phyloP scores from a whole-genome alignment of 2,888 invertebrate genomes.

The Kuschelorhynchus macadamiae region DNA sequence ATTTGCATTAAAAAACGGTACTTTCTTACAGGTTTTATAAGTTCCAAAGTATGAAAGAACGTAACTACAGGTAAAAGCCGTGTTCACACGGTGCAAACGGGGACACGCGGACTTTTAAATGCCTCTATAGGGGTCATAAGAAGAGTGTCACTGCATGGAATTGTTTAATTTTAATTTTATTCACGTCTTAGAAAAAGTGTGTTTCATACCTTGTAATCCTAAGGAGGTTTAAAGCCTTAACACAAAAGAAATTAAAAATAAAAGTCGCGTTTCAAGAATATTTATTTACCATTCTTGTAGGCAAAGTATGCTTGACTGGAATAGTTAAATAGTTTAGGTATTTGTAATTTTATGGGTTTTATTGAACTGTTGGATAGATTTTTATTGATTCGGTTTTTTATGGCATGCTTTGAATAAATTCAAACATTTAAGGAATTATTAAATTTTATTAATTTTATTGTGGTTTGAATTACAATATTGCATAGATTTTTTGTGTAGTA shows the following conservation, averaged over 20 bases:
- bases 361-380: constrained; percentile 1
- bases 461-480: too few relatives aligned
- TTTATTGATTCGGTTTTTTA: background rate
- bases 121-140: constrained; percentile 63
- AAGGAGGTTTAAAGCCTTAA: constrained; percentile 2
- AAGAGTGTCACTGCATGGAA: constrained; percentile 54
- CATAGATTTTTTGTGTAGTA: too few relatives aligned
- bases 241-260: constrained; percentile 23
- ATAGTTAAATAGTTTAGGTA: too few relatives aligned
- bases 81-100: constrained; percentile 57
- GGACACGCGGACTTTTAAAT: constrained; percentile 64
- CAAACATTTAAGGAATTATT: too few relatives aligned
- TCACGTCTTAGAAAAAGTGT: constrained; percentile 28
- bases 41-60: constrained; percentile 40
- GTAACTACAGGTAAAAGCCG: constrained; percentile 64
- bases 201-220: constrained; percentile 25
- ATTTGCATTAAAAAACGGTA: constrained; percentile 18
- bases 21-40: constrained; percentile 28
- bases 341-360: constrained; percentile 22
- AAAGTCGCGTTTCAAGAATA: constrained; percentile 31
- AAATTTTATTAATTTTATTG: constrained; percentile 8
- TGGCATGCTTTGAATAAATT: too few relatives aligned
- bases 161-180: constrained; percentile 34
- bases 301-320: constrained; percentile 34
- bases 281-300: constrained; percentile 28